phyloP scores from a whole-genome alignment of 2,113 vertebrate species.

The Pimephales promelas region DNA sequence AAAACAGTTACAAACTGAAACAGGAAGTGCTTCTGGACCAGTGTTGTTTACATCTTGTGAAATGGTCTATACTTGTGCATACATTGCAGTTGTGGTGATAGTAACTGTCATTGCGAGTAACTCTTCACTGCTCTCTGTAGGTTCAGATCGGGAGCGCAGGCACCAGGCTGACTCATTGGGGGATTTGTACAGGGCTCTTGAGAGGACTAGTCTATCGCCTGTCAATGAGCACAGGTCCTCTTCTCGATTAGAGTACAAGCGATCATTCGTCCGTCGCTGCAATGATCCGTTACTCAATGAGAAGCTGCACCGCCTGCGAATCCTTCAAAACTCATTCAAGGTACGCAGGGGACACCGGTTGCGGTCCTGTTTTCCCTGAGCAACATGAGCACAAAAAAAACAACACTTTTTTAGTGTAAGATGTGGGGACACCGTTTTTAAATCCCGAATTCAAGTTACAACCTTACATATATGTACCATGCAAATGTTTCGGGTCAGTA shows the following conservation, averaged over 20 bases:
- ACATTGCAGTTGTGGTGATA: background rate
- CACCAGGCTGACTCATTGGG: constrained; percentile 89
- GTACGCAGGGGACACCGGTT: constrained; percentile 66
- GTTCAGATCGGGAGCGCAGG: constrained; percentile 75
- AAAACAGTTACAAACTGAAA: too few species aligned
- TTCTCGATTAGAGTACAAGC: constrained; percentile 92
- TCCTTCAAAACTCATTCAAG: constrained; percentile 97
- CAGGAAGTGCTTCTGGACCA: too few species aligned
- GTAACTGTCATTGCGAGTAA: background rate
- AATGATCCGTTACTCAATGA: constrained; percentile 95
- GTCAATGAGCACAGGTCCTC: constrained; percentile 87
- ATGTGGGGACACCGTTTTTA: background rate
- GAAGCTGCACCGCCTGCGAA: constrained; percentile 93
- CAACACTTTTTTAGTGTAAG: background rate
- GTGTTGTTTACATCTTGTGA: too few species aligned
- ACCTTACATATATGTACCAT: background rate
- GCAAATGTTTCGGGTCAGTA: too few species aligned
- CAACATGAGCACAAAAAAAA: background rate
- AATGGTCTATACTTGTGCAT: too few species aligned
- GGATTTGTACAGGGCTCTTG: constrained; percentile 93
- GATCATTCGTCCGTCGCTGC: constrained; percentile 91
- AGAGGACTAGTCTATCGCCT: constrained; percentile 89
- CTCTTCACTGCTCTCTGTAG: constrained; percentile 53
- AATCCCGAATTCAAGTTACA: background rate
- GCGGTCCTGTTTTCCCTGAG: background rate